Conservation (phyloP, 2,797 vertebrate genomes). For the Melanitta fusca region DNA sequence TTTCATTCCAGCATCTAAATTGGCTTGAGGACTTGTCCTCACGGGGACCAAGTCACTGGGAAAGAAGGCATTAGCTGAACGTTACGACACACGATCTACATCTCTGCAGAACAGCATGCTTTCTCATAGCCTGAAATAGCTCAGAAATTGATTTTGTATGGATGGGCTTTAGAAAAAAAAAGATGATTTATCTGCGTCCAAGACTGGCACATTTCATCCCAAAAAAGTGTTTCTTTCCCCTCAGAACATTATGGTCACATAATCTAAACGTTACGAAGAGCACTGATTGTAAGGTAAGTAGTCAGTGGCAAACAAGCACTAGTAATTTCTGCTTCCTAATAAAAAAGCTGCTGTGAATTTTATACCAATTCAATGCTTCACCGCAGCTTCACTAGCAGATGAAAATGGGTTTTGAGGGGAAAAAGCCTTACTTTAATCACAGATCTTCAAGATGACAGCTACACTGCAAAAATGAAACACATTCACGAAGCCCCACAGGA, state of each 20-base stretch:
- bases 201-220: neutral
- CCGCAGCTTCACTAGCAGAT: constrained; percentile 8
- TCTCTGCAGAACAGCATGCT: neutral
- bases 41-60: neutral
- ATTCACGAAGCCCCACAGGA: constrained; percentile 51
- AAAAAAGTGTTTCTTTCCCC: neutral
- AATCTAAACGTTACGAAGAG: neutral
- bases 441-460: constrained; percentile 53
- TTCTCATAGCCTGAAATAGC: neutral
- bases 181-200: neutral
- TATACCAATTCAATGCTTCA: neutral
- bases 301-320: neutral
- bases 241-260: neutral
- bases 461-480: constrained; percentile 57
- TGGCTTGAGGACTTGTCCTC: neutral
- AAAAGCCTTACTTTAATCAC: constrained; percentile 57
- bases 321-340: constrained; percentile 18
- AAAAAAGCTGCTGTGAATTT: neutral
- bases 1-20: constrained; percentile 1
- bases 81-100: neutral
- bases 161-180: neutral
- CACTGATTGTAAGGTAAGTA: neutral
- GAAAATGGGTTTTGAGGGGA: constrained; percentile 9
- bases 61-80: neutral
- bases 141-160: neutral